Base-by-base conservation (phyloP, 92 coral and sea anemone species). In the Phymanthus crucifer region DNA sequence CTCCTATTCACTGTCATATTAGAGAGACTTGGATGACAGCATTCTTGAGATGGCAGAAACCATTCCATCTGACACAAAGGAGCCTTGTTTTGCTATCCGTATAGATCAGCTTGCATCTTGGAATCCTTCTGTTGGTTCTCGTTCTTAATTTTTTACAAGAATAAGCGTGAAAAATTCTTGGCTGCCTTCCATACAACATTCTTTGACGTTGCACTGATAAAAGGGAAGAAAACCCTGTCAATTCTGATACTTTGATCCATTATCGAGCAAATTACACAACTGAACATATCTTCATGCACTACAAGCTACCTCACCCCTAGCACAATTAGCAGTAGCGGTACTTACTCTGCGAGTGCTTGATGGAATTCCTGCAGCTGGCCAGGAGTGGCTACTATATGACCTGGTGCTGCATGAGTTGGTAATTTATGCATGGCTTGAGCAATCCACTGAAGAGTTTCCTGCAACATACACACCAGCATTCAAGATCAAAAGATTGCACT, bases 291-390 rank as follows among this genome's bases (percentile, higher is more conserved):
- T n/a, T 52, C 3, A 8, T 52, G 61, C 19, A 18, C 19, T 14
- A 52, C 61, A 52, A 52, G 61, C n/a, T n/a, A n/a, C n/a, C n/a
- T n/a, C n/a, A n/a, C n/a, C n/a, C n/a, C n/a, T n/a, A n/a, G n/a
- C n/a, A n/a, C n/a, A n/a, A n/a, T n/a, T n/a, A n/a, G n/a, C n/a
- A n/a, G n/a, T n/a, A n/a, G 18, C 3, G 6, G 50, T 74, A 61
- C 89, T 76, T 68, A 96, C 99, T 90, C 75, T 27, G 94, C 78
- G 23, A 96, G 76, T 2, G 93, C 80, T 23, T 87, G 90, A 50
- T 96, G 98, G 72, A 96, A 96, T 78, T 96, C 94, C 72, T 85
- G 91, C 18, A 96, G 87, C 77, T 96, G 99, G 16, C 80, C 89
- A 24, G 83, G 97, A 24, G 99, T 96, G 23, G 97, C 98, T 79